Evolutionary conservation across 2,888 invertebrate species (phyloP).

Genomic region (Chironomus tentans): DNA sequence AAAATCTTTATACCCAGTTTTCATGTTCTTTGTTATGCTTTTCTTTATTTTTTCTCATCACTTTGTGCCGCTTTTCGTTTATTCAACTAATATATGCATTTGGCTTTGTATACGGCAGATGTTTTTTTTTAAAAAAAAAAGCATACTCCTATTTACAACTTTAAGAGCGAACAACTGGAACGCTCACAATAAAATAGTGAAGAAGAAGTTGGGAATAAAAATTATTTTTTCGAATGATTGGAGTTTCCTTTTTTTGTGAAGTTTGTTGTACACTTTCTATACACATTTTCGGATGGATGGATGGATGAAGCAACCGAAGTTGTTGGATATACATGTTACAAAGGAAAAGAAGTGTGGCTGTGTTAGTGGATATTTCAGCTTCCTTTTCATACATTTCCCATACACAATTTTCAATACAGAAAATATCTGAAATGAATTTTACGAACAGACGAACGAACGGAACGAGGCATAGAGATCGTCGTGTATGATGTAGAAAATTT

Average conservation of each 20-base stretch:
- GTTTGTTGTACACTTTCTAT: not conserved
- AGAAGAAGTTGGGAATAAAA: too few relatives aligned
- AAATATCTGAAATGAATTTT: not conserved
- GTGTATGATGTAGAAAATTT: not conserved
- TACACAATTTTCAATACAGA: not conserved
- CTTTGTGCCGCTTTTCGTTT: not conserved
- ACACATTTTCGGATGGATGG: not conserved
- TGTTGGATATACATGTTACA: not conserved
- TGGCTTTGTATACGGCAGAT: not conserved
- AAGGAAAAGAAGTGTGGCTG: not conserved
- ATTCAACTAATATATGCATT: not conserved
- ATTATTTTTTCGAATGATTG: constrained; percentile 8
- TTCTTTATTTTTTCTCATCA: not conserved
- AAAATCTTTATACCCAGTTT: not conserved
- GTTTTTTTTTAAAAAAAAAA: not conserved
- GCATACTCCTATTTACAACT: not conserved
- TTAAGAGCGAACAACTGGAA: not conserved
- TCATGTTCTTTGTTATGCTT: not conserved
- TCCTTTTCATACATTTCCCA: constrained; percentile 19
- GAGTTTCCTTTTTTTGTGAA: constrained; percentile 24
- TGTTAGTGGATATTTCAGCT: constrained; percentile 8
- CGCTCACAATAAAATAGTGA: not conserved
- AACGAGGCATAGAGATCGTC: not conserved
- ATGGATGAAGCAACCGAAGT: not conserved
- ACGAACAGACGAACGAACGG: not conserved